Evolutionary conservation across 2,888 invertebrate species (phyloP).

Genomic region (Aleiodes alternator): DNA sequence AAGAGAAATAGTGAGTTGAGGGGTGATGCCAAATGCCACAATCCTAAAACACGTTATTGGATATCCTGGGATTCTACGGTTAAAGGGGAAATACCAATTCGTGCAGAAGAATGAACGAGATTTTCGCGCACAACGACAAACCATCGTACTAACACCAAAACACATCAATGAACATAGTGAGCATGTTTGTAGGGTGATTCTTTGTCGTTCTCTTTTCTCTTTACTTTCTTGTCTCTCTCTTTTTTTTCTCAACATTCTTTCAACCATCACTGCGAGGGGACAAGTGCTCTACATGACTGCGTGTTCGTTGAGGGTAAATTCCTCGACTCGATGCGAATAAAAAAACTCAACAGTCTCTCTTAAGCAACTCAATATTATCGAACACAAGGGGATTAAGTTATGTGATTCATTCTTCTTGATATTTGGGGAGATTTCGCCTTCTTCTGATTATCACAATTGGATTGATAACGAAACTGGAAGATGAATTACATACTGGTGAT

Average conservation of each 20-base stretch:
- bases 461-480: no score
- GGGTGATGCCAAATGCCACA: constrained; percentile 16
- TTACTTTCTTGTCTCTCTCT: background rate
- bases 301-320: constrained; percentile 14
- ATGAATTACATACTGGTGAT: constrained; percentile 45
- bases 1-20: background rate
- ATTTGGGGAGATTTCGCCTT: background rate
- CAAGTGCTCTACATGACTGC: constrained; percentile 22
- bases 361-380: background rate
- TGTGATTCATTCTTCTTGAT: background rate
- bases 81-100: constrained; percentile 42
- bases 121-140: background rate
- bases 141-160: background rate
- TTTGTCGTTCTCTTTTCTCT: constrained; percentile 7
- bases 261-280: background rate
- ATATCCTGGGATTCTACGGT: constrained; percentile 32
- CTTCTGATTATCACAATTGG: no score
- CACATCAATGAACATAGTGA: constrained; percentile 4
- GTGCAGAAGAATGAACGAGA: constrained; percentile 32
- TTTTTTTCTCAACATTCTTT: background rate
- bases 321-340: background rate
- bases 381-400: no score
- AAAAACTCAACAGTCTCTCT: background rate
- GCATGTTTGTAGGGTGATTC: constrained; percentile 5
- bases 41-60: constrained; percentile 17